Evolutionary conservation across 2,888 invertebrate genomes (phyloP).

Genomic region (Camptogramma bilineatum): DNA sequence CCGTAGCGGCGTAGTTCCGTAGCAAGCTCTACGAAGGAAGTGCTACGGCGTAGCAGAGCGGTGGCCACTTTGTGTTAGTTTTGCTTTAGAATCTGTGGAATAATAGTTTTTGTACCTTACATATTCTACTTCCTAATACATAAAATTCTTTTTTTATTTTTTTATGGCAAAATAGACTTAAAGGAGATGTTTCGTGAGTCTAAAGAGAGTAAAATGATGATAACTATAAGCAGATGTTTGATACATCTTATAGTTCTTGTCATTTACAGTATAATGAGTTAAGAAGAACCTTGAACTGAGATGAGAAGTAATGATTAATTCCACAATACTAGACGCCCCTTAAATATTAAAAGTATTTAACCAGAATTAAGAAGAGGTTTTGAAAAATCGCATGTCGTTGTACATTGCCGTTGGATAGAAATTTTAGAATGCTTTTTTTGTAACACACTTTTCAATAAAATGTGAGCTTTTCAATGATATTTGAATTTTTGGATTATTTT

Average conservation of each 20-base stretch:
- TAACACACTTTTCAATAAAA: too few species aligned
- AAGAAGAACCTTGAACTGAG: background rate
- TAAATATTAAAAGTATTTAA: constrained; percentile 3
- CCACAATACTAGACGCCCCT: constrained; percentile 1
- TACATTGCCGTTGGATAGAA: too few species aligned
- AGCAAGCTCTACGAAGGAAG: constrained; percentile 20
- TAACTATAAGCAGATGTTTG: too few species aligned
- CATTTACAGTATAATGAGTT: too few species aligned
- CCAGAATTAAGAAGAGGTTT: background rate
- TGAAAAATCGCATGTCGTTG: background rate
- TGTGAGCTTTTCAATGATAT: too few species aligned
- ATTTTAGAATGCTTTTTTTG: too few species aligned
- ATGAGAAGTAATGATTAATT: background rate
- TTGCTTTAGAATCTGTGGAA: background rate
- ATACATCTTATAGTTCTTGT: too few species aligned
- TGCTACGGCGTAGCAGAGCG: constrained; percentile 16
- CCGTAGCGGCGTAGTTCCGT: constrained; percentile 16
- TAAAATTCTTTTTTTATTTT: too few species aligned
- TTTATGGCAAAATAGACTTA: too few species aligned
- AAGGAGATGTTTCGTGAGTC: too few species aligned
- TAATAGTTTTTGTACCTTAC: constrained; percentile 1
- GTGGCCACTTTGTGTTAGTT: constrained; percentile 1
- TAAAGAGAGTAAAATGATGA: too few species aligned
- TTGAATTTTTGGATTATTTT: background rate
- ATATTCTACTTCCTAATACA: background rate